Evolutionary conservation across 2,797 vertebrate genomes (phyloP), one percentile per base, ranked within the genome.

Genomic region (Gallinago stenura): DNA sequence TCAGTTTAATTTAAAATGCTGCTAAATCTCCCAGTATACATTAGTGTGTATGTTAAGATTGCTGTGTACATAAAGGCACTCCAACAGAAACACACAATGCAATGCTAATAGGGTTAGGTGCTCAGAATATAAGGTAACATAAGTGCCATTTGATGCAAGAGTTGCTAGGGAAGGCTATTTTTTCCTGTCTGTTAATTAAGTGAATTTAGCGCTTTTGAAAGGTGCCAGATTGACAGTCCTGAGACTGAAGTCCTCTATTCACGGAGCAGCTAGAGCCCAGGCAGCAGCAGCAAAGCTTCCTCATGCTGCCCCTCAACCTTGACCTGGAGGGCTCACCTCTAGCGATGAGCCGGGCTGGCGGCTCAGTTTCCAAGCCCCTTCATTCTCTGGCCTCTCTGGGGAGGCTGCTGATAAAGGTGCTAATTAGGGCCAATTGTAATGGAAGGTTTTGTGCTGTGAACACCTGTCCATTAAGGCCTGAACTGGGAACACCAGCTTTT

Each of bases 41-140:
- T 70, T 57, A 72, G 84, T 17, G 54, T 46, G 65, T 57, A 54
- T 6, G 78, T 46, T 93, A 39, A 79, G 86, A 85, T 60, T 81
- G 90, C 83, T 81, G 89, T 65, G 78, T 37, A 78, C 93, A 97
- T 83, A 83, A 90, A 97, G 90, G 88, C 93, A 86, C 94, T 95
- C 76, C 61, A 91, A 53, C 61, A 85, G 81, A 58, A 94, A 60
- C 83, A 33, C 90, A 97, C 92, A 96, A 97, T 92, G 93, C 88
- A 88, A 89, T n/a, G 83, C 95, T 97, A 96, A 96, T 89, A 96
- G 95, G 94, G 95, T 94, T 94, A 96, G 97, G 95, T 95, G 95
- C 94, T 94, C 89, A 81, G 72, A 78, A 95, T 93, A 58, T 86
- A 95, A 96, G 94, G 93, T 96, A 90, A 56, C 95, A 75, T 3